Percentiles rank a stretch among this genome's conserved stretches.
Conservation (phyloP, 2,113 vertebrate genomes). For the Cacatua alba region DNA sequence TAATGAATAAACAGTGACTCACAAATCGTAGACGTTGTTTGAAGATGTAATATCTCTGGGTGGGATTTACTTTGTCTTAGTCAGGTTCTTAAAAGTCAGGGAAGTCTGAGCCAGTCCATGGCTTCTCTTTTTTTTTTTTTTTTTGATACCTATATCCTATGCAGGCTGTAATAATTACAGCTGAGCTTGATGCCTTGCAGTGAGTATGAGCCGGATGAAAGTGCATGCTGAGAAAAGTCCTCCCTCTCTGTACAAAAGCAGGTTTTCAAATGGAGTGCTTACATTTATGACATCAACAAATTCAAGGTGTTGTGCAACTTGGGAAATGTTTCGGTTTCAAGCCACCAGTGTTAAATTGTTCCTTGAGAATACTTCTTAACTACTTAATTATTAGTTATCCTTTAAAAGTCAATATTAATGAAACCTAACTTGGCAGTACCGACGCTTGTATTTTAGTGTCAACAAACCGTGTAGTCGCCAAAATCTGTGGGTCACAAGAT, state of each 20-base stretch:
- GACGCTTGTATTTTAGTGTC: not conserved
- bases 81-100: not conserved
- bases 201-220: not conserved
- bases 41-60: not conserved
- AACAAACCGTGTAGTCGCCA: not conserved
- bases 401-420: constrained; percentile 6
- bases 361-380: constrained; percentile 23
- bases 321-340: not conserved
- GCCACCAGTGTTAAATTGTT: not conserved
- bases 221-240: not conserved
- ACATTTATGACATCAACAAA: not conserved
- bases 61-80: constrained; percentile 5
- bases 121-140: not conserved
- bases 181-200: not conserved
- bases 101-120: not conserved
- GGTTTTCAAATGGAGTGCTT: not conserved
- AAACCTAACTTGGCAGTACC: not conserved
- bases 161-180: not conserved
- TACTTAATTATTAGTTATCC: constrained; percentile 40
- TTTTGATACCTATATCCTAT: not conserved
- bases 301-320: constrained; percentile 9
- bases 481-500: not conserved
- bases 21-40: constrained; percentile 8
- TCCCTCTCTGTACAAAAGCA: not conserved
- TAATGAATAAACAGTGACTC: constrained; percentile 38